phyloP scores from a whole-genome alignment of 2,797 vertebrate species.

The Hydrophis major region DNA sequence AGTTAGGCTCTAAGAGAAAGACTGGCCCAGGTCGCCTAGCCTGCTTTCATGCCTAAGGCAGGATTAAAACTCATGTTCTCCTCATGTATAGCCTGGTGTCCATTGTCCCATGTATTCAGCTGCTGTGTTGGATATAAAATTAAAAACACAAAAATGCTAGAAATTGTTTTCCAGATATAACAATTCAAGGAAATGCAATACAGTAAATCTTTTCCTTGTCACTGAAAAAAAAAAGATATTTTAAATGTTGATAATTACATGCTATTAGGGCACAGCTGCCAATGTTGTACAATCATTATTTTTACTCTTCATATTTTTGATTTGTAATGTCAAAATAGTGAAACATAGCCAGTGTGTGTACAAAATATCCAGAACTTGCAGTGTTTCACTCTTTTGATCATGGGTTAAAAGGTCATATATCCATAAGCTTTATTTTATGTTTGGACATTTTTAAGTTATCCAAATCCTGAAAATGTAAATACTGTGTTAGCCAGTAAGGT shows the following conservation, averaged over 20 bases:
- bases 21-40: background rate
- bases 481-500: background rate
- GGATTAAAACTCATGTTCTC: conserved; percentile 34
- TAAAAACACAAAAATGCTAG: background rate
- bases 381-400: background rate
- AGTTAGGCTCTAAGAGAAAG: background rate
- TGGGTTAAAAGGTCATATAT: background rate
- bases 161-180: background rate
- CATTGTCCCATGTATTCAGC: background rate
- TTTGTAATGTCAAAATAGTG: background rate
- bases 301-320: background rate
- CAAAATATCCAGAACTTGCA: background rate
- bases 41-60: background rate
- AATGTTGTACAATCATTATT: background rate
- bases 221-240: background rate
- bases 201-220: background rate
- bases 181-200: background rate
- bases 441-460: background rate
- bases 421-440: background rate
- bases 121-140: background rate
- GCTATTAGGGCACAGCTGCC: background rate
- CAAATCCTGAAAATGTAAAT: background rate
- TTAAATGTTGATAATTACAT: background rate
- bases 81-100: background rate
- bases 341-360: background rate